Evolutionary conservation across 2,797 vertebrate genomes (phyloP).

Genomic region (Myotis daubentonii): DNA sequence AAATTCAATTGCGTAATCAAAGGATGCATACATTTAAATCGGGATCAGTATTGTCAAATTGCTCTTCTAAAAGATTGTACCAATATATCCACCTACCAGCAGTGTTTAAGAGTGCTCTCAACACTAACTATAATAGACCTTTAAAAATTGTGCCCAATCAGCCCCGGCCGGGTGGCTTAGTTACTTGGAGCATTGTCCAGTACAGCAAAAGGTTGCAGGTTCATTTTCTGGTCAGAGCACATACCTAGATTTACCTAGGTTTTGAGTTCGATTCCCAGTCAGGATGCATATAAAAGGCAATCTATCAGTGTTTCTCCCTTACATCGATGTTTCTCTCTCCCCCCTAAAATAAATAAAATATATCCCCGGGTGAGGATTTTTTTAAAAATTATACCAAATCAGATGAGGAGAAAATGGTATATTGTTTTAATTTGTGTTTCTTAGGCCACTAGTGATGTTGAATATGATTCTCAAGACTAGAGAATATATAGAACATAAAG

Average conservation of each 20-base stretch:
- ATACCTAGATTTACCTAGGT: neutral
- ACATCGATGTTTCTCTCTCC: neutral
- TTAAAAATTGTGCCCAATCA: neutral
- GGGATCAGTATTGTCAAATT: neutral
- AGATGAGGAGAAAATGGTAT: slow-evolving; percentile 3
- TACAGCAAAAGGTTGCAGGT: neutral
- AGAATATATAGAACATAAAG: neutral
- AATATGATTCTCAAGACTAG: slow-evolving; percentile 11
- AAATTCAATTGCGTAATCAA: slow-evolving; percentile 20
- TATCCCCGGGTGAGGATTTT: neutral
- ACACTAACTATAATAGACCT: neutral
- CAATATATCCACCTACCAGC: neutral
- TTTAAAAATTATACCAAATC: neutral
- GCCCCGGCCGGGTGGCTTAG: neutral
- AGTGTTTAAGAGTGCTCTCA: neutral
- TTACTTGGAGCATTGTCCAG: neutral
- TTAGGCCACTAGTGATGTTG: slow-evolving; percentile 4
- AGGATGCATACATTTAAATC: neutral
- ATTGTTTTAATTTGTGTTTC: neutral
- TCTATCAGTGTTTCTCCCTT: neutral
- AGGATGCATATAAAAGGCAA: neutral
- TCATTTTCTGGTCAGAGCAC: neutral
- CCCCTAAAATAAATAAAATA: neutral
- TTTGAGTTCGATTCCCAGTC: neutral
- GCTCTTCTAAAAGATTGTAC: slow-evolving; percentile 23